phyloP scores from a whole-genome alignment of 2,888 invertebrate species.

The Pyrgus malvae region DNA sequence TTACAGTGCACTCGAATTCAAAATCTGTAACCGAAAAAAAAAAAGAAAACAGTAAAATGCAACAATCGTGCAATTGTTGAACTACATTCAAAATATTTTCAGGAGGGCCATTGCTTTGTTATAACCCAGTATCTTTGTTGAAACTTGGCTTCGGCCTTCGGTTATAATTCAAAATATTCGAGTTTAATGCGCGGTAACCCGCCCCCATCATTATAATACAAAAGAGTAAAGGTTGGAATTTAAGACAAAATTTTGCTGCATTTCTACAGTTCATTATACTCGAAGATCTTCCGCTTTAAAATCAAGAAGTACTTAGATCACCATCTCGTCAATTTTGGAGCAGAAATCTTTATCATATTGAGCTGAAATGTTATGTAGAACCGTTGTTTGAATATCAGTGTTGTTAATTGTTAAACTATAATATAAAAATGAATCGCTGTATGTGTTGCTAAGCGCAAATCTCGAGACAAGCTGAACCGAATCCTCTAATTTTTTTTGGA shows the following conservation, averaged over 20 bases:
- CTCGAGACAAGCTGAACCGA: too few relatives aligned
- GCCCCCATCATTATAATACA: slow-evolving; percentile 16
- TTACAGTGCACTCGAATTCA: too few relatives aligned
- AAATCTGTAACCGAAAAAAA: too few relatives aligned
- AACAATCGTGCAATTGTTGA: neutral
- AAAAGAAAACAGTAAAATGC: neutral
- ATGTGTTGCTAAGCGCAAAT: too few relatives aligned
- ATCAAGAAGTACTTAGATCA: neutral
- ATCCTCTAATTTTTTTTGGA: too few relatives aligned
- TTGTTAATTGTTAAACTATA: too few relatives aligned
- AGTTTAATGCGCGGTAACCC: slow-evolving; percentile 7
- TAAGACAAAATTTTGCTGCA: slow-evolving; percentile 21
- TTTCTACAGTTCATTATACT: slow-evolving; percentile 17
- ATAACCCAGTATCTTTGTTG: neutral
- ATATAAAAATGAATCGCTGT: too few relatives aligned
- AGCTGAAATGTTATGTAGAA: too few relatives aligned
- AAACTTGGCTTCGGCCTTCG: neutral
- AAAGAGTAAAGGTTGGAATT: slow-evolving; percentile 19
- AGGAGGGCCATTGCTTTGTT: neutral
- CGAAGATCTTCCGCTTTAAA: slow-evolving; percentile 4
- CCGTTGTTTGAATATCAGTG: too few relatives aligned
- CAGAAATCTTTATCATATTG: too few relatives aligned
- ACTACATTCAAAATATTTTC: neutral
- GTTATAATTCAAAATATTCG: slow-evolving; percentile 18
- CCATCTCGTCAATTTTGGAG: too few relatives aligned